Evolutionary conservation across 2,113 vertebrate genomes (phyloP), one percentile per base, ranked within the genome.

Genomic region (Solea solea): DNA sequence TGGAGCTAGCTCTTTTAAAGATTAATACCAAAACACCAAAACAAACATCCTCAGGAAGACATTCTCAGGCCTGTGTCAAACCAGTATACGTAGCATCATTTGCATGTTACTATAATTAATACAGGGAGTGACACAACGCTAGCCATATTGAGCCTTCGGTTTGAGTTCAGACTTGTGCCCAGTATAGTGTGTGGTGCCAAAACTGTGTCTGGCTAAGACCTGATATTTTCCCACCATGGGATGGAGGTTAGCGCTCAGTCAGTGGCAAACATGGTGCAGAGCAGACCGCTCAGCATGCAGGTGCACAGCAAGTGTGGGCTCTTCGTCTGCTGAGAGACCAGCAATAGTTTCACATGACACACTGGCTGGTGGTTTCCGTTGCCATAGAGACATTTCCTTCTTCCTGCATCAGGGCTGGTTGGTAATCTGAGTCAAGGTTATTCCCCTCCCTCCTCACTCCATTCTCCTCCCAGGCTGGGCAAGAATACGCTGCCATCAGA

Each of bases 341-440:
- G 84, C 81, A 69, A 75, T 87, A 89, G 91, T 94, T 93, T 95
- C 92, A 87, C 81, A 91, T 95, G 92, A 92, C 93, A 90, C 93
- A 90, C 93, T 91, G 90, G 91, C 92, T 94, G 92, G 92, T 94
- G 93, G 92, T 94, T 95, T 94, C 90, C 85, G 94, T 96, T 95
- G 93, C 92, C 92, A 94, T 95, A 94, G 94, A 61, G 90, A 95
- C 91, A 82, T 93, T 95, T 95, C 94, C 94, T 95, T 91, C 93
- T 94, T 92, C 91, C 93, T 94, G 93, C 92, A 93, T 93, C 88
- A 80, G 90, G 91, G 93, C 91, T 71, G 86, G 90, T 88, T 91
- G 88, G 93, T 94, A 93, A 95, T 91, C 84, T 93, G 93, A 95
- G 94, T 94, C 93, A 92, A 93, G 92, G 92, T 93, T 93, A 91